These are phyloP conservation scores for Holothuria scabra DNA, from an alignment of 53 echinoderm and acorn worm genomes.

Conservation along the genomic window DNA sequence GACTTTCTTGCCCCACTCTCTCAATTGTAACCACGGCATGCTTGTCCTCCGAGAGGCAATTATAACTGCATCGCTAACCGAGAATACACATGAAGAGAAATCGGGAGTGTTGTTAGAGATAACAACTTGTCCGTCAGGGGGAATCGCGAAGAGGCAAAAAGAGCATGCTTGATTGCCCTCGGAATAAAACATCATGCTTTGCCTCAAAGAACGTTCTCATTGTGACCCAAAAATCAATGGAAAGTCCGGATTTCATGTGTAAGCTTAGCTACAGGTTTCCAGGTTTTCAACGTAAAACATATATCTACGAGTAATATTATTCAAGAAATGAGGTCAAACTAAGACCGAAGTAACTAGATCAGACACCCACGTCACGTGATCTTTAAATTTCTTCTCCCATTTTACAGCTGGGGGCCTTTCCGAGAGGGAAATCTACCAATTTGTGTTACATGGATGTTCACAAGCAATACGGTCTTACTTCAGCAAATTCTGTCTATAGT, in stretches of 20 bases:
- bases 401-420: no score
- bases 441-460: no score
- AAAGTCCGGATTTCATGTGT: no score
- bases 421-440: no score
- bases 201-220: no score
- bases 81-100: not conserved
- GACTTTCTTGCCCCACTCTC: no score
- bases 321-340: constrained; percentile 9
- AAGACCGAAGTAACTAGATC: not conserved
- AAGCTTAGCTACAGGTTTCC: no score
- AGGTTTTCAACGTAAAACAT: not conserved
- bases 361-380: not conserved
- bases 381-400: not conserved
- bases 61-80: not conserved
- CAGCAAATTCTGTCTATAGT: no score
- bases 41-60: constrained; percentile 36
- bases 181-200: not conserved
- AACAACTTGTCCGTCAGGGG: constrained; percentile 32
- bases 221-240: no score
- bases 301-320: constrained; percentile 28
- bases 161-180: constrained; percentile 24
- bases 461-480: no score
- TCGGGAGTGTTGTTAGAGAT: constrained; percentile 22
- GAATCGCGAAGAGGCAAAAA: constrained; percentile 1
- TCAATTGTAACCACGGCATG: no score